These are phyloP conservation scores for Rissa tridactyla DNA, from an alignment of 2,113 vertebrate species.

Conservation along the genomic window DNA sequence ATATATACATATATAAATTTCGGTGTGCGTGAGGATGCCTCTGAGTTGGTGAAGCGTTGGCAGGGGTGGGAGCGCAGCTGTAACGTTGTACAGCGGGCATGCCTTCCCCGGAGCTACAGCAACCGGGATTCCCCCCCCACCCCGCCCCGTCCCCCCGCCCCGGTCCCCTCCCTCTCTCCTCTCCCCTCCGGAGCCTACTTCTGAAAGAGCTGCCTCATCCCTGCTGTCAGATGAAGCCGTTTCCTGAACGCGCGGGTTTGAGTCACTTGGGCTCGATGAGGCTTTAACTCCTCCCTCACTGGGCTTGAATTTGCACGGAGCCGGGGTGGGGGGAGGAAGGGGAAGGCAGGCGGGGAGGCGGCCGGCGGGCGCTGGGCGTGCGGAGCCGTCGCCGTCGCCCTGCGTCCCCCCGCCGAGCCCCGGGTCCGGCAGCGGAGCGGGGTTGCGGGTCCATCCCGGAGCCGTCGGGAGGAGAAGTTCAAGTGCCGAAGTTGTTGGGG, in stretches of 20 bases:
- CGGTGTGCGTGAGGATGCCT: not conserved
- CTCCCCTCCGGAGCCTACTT: not conserved
- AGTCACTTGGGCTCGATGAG: not conserved
- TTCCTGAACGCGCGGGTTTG: slow-evolving; percentile 11
- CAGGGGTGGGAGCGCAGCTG: not conserved
- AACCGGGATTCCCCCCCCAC: not conserved
- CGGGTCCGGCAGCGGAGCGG: not conserved
- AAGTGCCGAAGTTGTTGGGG: slow-evolving; percentile 1
- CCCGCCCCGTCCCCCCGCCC: not conserved
- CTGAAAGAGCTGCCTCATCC: slow-evolving; percentile 19
- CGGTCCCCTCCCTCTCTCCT: not conserved
- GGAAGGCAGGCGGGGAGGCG: not conserved
- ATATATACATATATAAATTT: not conserved
- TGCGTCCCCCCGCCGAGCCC: not conserved
- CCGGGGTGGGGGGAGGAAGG: not conserved
- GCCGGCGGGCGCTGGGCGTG: not conserved
- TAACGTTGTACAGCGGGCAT: not conserved
- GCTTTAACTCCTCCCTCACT: not conserved
- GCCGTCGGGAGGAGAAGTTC: slow-evolving; percentile 9
- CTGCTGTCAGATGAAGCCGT: slow-evolving; percentile 21
- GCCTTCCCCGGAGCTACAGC: not conserved
- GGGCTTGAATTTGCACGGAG: not conserved
- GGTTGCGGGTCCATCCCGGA: too few species aligned
- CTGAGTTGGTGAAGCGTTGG: not conserved
- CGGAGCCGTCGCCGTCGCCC: not conserved